Evolutionary conservation across 2,797 vertebrate genomes (phyloP), one percentile per base, ranked within the genome.

Genomic region (Sebastes itinus): DNA sequence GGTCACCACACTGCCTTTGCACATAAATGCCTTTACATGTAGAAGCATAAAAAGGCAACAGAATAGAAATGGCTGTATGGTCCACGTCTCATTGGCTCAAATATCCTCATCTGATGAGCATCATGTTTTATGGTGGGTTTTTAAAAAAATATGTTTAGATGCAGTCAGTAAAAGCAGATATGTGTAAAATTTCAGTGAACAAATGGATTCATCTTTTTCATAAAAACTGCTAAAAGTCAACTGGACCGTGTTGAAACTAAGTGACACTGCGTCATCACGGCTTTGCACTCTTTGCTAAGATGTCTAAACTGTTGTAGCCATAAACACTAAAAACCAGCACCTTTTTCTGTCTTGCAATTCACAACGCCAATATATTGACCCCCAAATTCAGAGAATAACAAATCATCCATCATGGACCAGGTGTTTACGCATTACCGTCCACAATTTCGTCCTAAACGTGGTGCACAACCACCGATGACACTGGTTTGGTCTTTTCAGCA

Each of bases 61-160:
- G 63, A 71, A 69, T 49, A 49, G 0, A 49, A 74, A 73, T 46
- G 54, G 72, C 22, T 80, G 58, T 55, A 52, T 77, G 72, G 65
- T 82, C 75, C 78, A 77, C 22, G 67, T 78, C 35, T 80, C 32
- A 73, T 58, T 63, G 82, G 77, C 77, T 82, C 49, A 55, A 68
- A 79, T 30, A 46, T 73, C 33, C 28, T 42, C 52, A 67, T 33
- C n/a, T 30, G 33, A 74, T 42, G 18, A 82, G 46, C 27, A 69
- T 49, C 5, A 68, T 61, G 11, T 3, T 54, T 18, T n/a, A 58
- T 14, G 63, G 27, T 79, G 65, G 20, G 56, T 69, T 69, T 42
- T 68, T 58, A 68, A 72, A 65, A 63, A 42, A 12, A 12, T 20
- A 67, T 55, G 62, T 81, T 81, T 73, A 42, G 64, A 78, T 64